phyloP scores from a whole-genome alignment of 2,888 invertebrate species.

The Cephus pygmeus region DNA sequence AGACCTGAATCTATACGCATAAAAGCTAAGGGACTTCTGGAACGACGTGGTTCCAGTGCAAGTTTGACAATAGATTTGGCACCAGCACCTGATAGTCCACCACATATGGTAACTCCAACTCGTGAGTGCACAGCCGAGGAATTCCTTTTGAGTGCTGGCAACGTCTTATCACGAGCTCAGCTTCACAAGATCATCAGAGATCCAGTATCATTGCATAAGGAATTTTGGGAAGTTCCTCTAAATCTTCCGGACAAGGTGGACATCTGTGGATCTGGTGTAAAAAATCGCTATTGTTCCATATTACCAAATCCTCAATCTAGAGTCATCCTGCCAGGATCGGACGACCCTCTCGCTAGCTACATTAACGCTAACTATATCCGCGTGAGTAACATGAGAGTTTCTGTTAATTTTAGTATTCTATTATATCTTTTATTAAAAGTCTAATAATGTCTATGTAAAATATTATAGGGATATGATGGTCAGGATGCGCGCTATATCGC shows the following conservation, averaged over 20 bases:
- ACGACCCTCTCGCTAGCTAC: constrained; percentile 76
- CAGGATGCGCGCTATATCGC: constrained; percentile 89
- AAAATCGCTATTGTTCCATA: constrained; percentile 91
- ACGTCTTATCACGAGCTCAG: constrained; percentile 68
- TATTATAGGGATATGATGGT: constrained; percentile 86
- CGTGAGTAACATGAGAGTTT: constrained; percentile 68
- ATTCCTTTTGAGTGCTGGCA: constrained; percentile 70
- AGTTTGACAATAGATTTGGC: constrained; percentile 85
- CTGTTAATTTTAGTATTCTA: not conserved
- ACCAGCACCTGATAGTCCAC: constrained; percentile 57
- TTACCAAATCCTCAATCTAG: constrained; percentile 90
- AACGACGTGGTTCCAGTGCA: constrained; percentile 90
- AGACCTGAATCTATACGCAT: constrained; percentile 67
- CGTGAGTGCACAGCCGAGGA: constrained; percentile 71
- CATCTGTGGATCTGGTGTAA: constrained; percentile 87
- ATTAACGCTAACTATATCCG: constrained; percentile 95
- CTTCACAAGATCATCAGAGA: constrained; percentile 67
- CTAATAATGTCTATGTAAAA: not conserved
- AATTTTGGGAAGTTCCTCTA: constrained; percentile 94
- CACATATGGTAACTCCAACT: constrained; percentile 69
- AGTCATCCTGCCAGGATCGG: constrained; percentile 74
- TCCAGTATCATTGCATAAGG: constrained; percentile 76
- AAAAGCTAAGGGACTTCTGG: constrained; percentile 77
- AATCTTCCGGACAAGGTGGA: constrained; percentile 92
- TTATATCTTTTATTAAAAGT: not conserved